Evolutionary conservation across 2,113 vertebrate species (phyloP).

Genomic region (Nothoprocta pentlandii): DNA sequence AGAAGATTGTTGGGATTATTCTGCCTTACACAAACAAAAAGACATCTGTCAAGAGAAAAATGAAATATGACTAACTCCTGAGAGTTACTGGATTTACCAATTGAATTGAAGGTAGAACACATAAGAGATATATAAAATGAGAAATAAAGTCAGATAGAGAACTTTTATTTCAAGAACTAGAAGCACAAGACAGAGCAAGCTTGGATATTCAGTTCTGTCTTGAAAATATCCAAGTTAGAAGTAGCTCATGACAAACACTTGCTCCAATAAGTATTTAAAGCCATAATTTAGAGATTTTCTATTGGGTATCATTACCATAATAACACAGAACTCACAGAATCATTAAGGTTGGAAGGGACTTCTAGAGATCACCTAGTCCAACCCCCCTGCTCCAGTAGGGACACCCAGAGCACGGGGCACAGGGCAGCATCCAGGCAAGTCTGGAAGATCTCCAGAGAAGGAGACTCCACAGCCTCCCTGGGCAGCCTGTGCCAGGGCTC

Average conservation of each 20-base stretch:
- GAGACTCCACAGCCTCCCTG: no score
- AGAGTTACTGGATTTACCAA: not conserved
- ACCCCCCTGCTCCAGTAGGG: no score
- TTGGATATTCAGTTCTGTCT: not conserved
- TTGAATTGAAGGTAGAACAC: not conserved
- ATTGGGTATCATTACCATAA: not conserved
- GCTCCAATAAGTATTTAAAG: not conserved
- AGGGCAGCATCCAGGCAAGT: no score
- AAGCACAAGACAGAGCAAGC: not conserved
- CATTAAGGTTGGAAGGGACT: no score
- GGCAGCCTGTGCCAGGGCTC: no score
- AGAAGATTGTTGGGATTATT: not conserved
- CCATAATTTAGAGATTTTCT: not conserved
- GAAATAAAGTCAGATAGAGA: not conserved
- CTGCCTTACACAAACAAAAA: not conserved
- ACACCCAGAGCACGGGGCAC: no score
- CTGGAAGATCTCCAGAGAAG: no score
- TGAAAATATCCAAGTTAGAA: rapidly evolving
- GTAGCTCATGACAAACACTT: not conserved
- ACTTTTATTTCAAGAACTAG: not conserved
- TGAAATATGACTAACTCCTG: not conserved
- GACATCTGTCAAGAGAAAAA: not conserved
- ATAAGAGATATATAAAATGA: not conserved
- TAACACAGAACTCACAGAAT: not conserved
- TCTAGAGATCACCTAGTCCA: no score